Evolutionary conservation across 2,888 invertebrate genomes (phyloP).

Genomic region (Pteria penguin): DNA sequence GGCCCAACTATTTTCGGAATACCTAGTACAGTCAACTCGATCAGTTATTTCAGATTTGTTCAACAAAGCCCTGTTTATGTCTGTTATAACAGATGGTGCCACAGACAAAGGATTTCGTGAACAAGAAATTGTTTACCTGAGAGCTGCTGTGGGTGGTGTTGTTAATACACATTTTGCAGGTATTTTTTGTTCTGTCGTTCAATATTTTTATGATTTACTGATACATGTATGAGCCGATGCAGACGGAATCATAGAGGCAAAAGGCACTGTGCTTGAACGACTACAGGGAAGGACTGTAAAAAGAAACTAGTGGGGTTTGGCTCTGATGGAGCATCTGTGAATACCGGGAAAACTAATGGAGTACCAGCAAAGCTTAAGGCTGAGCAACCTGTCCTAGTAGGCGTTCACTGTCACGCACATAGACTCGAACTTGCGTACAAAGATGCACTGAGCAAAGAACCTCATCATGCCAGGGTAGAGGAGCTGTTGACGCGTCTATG

Average conservation of each 20-base stretch:
- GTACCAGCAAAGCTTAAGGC: neutral
- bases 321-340: conserved; percentile 2
- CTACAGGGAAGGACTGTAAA: neutral
- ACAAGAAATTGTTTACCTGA: conserved; percentile 5
- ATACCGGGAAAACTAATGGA: neutral
- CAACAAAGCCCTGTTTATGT: too few species aligned
- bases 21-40: too few species aligned
- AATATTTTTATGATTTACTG: too few species aligned
- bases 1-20: conserved; percentile 5
- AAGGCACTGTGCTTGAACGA: neutral
- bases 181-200: too few species aligned
- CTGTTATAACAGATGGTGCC: conserved; percentile 9
- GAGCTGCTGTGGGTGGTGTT: neutral
- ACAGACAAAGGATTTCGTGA: conserved; percentile 10
- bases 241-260: neutral
- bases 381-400: neutral
- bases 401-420: conserved; percentile 7
- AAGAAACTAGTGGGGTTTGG: conserved; percentile 6
- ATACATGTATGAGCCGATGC: neutral
- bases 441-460: neutral
- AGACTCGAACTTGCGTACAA: conserved; percentile 6
- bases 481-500: neutral
- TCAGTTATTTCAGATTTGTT: too few species aligned
- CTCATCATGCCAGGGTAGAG: neutral
- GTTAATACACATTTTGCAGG: neutral